Base-by-base conservation (phyloP, 2,888 invertebrate species). In the Macaria notata region DNA sequence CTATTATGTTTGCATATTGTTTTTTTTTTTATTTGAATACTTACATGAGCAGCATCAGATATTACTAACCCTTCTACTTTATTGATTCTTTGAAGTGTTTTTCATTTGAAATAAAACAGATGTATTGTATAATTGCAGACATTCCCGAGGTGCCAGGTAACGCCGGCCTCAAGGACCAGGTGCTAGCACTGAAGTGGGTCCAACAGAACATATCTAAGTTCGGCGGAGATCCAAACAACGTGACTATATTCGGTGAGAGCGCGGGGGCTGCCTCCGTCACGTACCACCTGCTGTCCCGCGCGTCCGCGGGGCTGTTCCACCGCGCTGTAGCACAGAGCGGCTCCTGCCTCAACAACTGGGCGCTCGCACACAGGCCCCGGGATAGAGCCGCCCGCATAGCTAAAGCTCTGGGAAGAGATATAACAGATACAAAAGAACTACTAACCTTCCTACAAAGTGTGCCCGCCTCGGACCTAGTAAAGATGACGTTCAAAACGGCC, bases 241-340 rank as follows among this genome's bases (percentile, higher is more conserved):
- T 88, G 31, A 88, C 88, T 0, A 62, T 92, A 52, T 83, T 87
- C 55, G 92, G 90, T 0, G 84, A 88, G 59, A 87, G 88, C 62
- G 83, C 89, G 4, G 92, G 92, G 4, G 80, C 77, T 0, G 73
- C 73, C 0, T 77, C 84, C 7, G 84, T 83, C 0, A 86, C 84
- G 0, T 80, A 77, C 51, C 85, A 90, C 42, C 71, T 90, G 75
- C 57, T 88, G 7, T 88, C 89, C 3, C 83, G 85, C 0, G 79
- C 85, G 77, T 86, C 90, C 0, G 66, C 69, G 69, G 86, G 84
- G 7, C 64, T 90, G 30, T 89, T 89, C 52, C 76, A 86, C 55
- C 81, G 79, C 69, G 86, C 79, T 0, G 88, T 89, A 61, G 75
- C 77, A 6, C 84, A 88, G 67, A 88, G 88, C 63, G 89, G 88